phyloP scores from a whole-genome alignment of 23 tunicate genomes.

The Aplidium turbinatum region DNA sequence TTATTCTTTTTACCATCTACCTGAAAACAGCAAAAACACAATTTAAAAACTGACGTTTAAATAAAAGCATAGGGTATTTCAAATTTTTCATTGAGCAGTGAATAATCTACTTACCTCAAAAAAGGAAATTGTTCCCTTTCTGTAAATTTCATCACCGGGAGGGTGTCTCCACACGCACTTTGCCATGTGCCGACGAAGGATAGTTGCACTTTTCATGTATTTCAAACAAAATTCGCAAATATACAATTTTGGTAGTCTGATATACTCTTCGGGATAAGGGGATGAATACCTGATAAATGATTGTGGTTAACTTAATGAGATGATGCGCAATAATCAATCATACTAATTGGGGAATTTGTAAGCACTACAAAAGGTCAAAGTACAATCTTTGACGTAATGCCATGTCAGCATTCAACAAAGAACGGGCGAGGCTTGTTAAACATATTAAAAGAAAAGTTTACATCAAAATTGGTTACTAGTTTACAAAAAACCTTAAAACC shows the following conservation, averaged over 20 bases:
- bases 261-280: constrained; percentile 87
- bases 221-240: constrained; percentile 97
- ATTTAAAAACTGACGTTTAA: neutral
- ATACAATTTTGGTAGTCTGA: constrained; percentile 70
- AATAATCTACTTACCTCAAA: constrained; percentile 70
- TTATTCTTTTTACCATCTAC: constrained; percentile 95
- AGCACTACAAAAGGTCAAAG: too few relatives aligned
- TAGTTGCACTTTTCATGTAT: constrained; percentile 80
- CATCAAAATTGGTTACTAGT: too few relatives aligned
- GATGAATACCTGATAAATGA: constrained; percentile 85
- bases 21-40: constrained; percentile 18
- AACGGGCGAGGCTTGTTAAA: too few relatives aligned
- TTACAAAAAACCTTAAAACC: too few relatives aligned
- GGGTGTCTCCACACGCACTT: constrained; percentile 94
- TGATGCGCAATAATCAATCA: too few relatives aligned
- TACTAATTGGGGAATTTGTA: too few relatives aligned
- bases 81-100: neutral
- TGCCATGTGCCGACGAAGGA: constrained; percentile 87
- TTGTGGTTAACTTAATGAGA: too few relatives aligned
- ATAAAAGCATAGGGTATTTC: too few relatives aligned
- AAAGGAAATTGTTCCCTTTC: constrained; percentile 81
- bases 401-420: too few relatives aligned
- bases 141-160: constrained; percentile 96
- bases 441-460: too few relatives aligned
- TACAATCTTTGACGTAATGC: too few relatives aligned